Conservation (phyloP, 1,140 invertebrate genomes). For the Drosophila neocordata region DNA sequence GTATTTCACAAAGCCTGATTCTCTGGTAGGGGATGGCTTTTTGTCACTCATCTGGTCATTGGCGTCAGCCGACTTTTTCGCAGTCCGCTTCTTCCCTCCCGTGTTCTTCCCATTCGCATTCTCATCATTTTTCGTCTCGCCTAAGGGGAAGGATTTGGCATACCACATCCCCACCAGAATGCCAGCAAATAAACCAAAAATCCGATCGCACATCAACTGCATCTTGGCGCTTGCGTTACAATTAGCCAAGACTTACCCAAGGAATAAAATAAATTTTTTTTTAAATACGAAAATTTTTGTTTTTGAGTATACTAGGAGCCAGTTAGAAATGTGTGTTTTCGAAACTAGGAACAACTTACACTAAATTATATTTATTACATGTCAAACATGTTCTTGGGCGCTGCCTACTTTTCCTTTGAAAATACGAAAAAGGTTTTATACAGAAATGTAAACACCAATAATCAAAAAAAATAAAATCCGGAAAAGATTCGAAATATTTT, state of each 20-base stretch:
- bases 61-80: too few species aligned
- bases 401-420: background rate
- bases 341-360: background rate
- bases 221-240: conserved; percentile 22
- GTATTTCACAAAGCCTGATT: background rate
- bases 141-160: conserved; percentile 48
- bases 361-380: background rate
- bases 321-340: background rate
- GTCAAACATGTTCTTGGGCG: background rate
- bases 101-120: too few species aligned
- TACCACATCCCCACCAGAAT: conserved; percentile 61
- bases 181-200: conserved; percentile 52
- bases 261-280: background rate
- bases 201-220: conserved; percentile 65
- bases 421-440: too few species aligned
- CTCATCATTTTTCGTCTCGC: conserved; percentile 4
- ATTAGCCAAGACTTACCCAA: background rate
- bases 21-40: background rate
- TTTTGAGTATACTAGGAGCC: background rate
- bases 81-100: too few species aligned
- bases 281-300: background rate
- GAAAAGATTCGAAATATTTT: too few species aligned
- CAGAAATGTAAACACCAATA: too few species aligned
- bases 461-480: too few species aligned
- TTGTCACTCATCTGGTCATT: too few species aligned